These are phyloP conservation scores for Athalia circularis DNA, from an alignment of 2,888 invertebrate species.

Conservation along the genomic window DNA sequence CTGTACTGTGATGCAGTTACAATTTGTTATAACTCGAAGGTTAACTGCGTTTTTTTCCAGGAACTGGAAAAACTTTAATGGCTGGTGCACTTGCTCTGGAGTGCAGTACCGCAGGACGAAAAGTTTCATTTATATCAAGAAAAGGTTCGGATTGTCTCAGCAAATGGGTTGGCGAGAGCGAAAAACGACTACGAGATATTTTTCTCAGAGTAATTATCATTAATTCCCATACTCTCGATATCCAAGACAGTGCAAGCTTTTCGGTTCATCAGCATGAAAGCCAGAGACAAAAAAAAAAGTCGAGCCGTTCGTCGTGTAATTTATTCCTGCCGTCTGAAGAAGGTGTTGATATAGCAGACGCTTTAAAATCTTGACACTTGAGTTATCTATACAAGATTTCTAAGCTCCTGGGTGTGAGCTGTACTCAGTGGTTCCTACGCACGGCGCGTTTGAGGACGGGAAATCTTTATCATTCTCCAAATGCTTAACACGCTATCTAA, in stretches of 20 bases:
- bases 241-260: no score
- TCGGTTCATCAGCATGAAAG: no score
- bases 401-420: constrained; percentile 20
- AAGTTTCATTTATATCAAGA: constrained; percentile 92
- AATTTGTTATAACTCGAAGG: constrained; percentile 25
- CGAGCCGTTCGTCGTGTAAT: constrained; percentile 17
- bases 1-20: not conserved
- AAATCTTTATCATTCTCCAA: constrained; percentile 9
- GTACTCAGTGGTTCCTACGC: constrained; percentile 16
- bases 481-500: not conserved
- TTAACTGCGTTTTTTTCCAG: constrained; percentile 67
- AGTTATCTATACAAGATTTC: constrained; percentile 37
- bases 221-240: not conserved
- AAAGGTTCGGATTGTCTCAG: constrained; percentile 95
- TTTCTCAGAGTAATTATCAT: constrained; percentile 77
- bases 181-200: constrained; percentile 88
- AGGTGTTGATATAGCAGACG: constrained; percentile 10
- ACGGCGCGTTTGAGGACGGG: not conserved
- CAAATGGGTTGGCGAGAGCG: constrained; percentile 96
- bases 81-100: constrained; percentile 92
- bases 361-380: constrained; percentile 27
- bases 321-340: constrained; percentile 14
- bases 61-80: constrained; percentile 93
- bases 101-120: constrained; percentile 84
- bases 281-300: constrained; percentile 13